Conservation (phyloP, 2,113 vertebrate genomes). For the Garra rufa region DNA sequence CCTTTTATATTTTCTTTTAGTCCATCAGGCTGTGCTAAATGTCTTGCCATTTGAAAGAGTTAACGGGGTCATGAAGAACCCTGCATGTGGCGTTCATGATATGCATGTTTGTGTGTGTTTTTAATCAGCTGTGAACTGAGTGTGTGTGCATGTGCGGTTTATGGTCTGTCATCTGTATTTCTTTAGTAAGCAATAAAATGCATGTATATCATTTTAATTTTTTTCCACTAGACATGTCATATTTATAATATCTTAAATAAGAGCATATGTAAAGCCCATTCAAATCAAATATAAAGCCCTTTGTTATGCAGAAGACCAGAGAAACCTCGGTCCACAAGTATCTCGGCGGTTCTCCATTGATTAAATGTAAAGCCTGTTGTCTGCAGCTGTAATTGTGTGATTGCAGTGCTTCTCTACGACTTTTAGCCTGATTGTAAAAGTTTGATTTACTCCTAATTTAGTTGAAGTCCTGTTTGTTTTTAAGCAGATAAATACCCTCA, state of each 20-base stretch:
- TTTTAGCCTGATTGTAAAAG: background rate
- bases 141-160: background rate
- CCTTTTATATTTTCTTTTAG: background rate
- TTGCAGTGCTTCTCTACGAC: background rate
- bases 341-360: background rate
- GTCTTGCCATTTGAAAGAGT: background rate
- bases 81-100: background rate
- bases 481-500: background rate
- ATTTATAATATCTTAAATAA: background rate
- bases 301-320: constrained; percentile 14
- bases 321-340: background rate
- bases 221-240: background rate
- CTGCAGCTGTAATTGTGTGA: background rate
- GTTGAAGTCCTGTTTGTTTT: background rate
- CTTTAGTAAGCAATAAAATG: constrained; percentile 13
- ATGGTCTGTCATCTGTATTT: constrained; percentile 24
- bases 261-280: background rate
- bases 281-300: too few species aligned
- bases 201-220: background rate
- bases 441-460: background rate
- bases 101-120: background rate
- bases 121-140: background rate
- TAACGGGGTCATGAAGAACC: background rate
- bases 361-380: background rate
- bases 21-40: background rate